These are phyloP conservation scores for Neoniphon sammara DNA, from an alignment of 2,797 vertebrate species.

Conservation along the genomic window DNA sequence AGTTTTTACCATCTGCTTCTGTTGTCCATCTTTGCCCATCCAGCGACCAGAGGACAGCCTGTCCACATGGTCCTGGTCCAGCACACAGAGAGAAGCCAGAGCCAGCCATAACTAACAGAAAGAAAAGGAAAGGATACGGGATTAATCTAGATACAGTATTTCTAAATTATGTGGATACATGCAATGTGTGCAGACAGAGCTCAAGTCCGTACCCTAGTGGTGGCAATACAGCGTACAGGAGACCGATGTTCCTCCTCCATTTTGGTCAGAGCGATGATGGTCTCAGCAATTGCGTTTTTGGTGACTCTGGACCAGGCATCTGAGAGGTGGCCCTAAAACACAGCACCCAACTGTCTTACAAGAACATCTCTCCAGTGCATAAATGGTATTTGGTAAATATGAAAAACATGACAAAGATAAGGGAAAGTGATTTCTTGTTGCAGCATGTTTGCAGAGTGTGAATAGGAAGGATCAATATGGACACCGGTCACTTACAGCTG, in stretches of 20 bases:
- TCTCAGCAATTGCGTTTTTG: slow-evolving; percentile 99
- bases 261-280: slow-evolving; percentile 99
- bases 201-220: slow-evolving; percentile 88
- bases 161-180: background rate
- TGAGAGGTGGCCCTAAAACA: slow-evolving; percentile 92
- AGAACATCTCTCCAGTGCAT: background rate
- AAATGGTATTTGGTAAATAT: background rate
- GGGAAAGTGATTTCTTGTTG: background rate
- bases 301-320: slow-evolving; percentile 99
- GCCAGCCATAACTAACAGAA: slow-evolving; percentile 93
- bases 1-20: slow-evolving; percentile 96
- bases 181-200: background rate
- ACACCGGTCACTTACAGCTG: slow-evolving; percentile 87
- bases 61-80: slow-evolving; percentile 99
- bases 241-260: slow-evolving; percentile 99
- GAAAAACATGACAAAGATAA: background rate
- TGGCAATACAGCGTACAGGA: slow-evolving; percentile 96
- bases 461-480: background rate
- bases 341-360: background rate
- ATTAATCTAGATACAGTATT: background rate
- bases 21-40: slow-evolving; percentile 99
- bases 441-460: background rate
- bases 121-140: background rate
- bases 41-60: slow-evolving; percentile 97
- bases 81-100: slow-evolving; percentile 95